Evolutionary conservation across 2,888 invertebrate species (phyloP), one percentile per base, ranked within the genome.

Genomic region (Lomographa bimaculata): DNA sequence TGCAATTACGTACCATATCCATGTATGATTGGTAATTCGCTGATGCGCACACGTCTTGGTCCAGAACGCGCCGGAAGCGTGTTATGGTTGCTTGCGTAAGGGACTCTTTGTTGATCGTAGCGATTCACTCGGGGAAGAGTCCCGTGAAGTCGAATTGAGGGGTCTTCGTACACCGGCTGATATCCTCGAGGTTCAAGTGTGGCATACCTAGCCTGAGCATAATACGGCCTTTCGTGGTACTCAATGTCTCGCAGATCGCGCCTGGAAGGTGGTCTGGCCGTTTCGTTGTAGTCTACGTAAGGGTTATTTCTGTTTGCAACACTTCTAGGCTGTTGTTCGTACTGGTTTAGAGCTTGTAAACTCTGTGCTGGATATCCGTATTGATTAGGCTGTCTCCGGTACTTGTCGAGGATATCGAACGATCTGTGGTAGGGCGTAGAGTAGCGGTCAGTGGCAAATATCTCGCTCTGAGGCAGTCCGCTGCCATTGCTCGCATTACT

Each of bases 391-490:
- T 73, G 80, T 44, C 74, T 67, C 43, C 78, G 71, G 53, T 83
- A 78, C 62, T 82, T 85, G 47, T 83, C 74, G 26, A 79, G 74
- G 45, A 85, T 72, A 57, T 83, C 78, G 37, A 89, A 84, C 7
- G 79, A 72, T 57, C 78, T 79, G 46, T 79, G 77, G 49, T 87
- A 79, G 2, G 87, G 89, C 18, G 79, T 61, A 7, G 71, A 58
- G 60, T 67, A 89, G 35, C 89, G 78, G 57, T 89, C 84, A 14
- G 73, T 84, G 26, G 85, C 83, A 48, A 85, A 86, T 70, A 86
- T 82, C 64, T 89, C 89, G 51, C 76, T 80, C 11, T 76, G 76
- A 1, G 89, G 84, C 43, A 89, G 57, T 17, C 71, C 65, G 33
- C 73, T 81, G 48, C 63, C 74, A 54, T 61, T 80, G 51, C 82